These are phyloP conservation scores for Ditylenchus weischeri DNA, from an alignment of 2,888 invertebrate genomes.

Conservation along the genomic window DNA sequence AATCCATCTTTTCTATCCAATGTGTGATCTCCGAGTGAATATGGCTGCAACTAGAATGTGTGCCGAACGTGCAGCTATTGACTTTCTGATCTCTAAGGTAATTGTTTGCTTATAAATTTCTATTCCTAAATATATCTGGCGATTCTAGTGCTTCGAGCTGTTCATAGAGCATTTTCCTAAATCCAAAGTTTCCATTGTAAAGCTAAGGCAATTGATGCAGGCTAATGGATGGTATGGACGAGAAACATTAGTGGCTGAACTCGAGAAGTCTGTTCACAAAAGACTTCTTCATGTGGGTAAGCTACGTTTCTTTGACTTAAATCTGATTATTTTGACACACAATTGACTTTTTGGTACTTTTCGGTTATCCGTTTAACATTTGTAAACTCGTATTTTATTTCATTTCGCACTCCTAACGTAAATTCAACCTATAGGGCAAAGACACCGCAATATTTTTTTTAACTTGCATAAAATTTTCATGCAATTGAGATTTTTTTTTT, in stretches of 20 bases:
- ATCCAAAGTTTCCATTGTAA: constrained; percentile 10
- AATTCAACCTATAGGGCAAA: too few relatives aligned
- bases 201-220: constrained; percentile 23
- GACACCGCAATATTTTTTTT: too few relatives aligned
- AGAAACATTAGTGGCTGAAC: constrained; percentile 17
- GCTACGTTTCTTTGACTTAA: background rate
- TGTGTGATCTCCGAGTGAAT: too few relatives aligned
- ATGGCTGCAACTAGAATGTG: background rate
- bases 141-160: constrained; percentile 14
- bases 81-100: background rate
- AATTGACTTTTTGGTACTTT: too few relatives aligned
- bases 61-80: constrained; percentile 3
- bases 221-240: constrained; percentile 27
- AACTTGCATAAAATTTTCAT: too few relatives aligned
- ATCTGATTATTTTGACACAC: too few relatives aligned
- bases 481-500: too few relatives aligned
- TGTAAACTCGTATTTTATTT: too few relatives aligned
- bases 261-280: constrained; percentile 21
- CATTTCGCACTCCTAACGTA: too few relatives aligned
- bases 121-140: background rate
- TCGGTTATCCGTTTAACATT: background rate
- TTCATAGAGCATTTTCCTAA: constrained; percentile 17
- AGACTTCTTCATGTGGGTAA: constrained; percentile 30
- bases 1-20: too few relatives aligned
- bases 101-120: background rate